A percentile compares a stretch with the other conserved stretches of the same genome.
Conservation (phyloP, 1,140 invertebrate species). For the Thalassaphorura encarpata region DNA sequence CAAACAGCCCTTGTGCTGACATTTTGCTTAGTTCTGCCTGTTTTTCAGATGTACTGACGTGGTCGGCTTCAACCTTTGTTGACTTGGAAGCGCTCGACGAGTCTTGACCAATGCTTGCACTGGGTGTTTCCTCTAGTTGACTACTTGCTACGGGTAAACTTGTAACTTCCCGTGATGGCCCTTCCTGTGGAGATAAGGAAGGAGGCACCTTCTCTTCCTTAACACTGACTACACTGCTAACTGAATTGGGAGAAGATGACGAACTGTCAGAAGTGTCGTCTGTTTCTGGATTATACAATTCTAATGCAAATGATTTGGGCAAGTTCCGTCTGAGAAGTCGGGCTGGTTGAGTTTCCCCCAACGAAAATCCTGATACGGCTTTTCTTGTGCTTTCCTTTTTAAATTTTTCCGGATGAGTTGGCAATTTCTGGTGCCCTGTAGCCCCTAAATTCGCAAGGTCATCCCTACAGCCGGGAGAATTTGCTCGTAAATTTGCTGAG, state of each 20-base stretch:
- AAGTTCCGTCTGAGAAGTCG: conserved; percentile 38
- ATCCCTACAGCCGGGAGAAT: conserved; percentile 23
- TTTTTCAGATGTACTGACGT: background rate
- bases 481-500: too few species aligned
- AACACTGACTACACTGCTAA: conserved; percentile 69
- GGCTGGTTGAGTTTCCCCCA: too few species aligned
- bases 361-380: too few species aligned
- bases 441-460: conserved; percentile 32
- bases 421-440: too few species aligned
- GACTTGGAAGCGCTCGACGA: too few species aligned
- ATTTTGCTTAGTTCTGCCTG: background rate
- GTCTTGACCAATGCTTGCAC: too few species aligned
- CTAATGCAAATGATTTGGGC: conserved; percentile 62
- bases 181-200: background rate
- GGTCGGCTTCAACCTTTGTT: background rate
- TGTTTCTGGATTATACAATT: conserved; percentile 79
- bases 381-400: conserved; percentile 15
- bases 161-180: too few species aligned
- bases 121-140: too few species aligned
- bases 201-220: conserved; percentile 11
- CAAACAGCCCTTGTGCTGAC: conserved; percentile 28
- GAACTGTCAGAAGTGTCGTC: conserved; percentile 76
- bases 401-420: conserved; percentile 11
- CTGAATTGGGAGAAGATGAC: conserved; percentile 72
- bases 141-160: background rate